Evolutionary conservation across 1,140 invertebrate genomes (phyloP), one percentile per base, ranked within the genome.

Genomic region (Drosophila neocordata): DNA sequence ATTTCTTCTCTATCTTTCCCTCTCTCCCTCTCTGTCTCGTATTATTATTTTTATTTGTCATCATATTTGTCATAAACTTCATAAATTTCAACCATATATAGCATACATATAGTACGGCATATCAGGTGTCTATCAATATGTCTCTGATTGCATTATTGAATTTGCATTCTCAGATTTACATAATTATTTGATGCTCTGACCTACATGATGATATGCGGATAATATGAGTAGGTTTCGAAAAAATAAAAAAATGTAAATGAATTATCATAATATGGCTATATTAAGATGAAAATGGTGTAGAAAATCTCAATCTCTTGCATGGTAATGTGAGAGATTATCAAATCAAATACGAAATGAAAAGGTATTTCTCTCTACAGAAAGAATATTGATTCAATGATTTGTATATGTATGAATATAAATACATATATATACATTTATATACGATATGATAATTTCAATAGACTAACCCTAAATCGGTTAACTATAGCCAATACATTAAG

Each of bases 21-120:
- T n/a, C n/a, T n/a, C n/a, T n/a, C n/a, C n/a, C n/a, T n/a, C n/a
- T n/a, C n/a, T n/a, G n/a, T n/a, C n/a, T n/a, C n/a, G n/a, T 48
- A 48, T 48, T 48, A 48, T 48, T 48, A 48, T 48, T 48, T 48
- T 48, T 48, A 77, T 85, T 82, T 82, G 82, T 87, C 82, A 78
- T 85, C 81, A 82, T 85, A 85, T 85, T 85, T 85, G 81, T 85
- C 81, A 87, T 75, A 85, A 87, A 78, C 82, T 87, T 85, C 81
- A 87, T 85, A 75, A 82, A 82, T 82, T 69, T 56, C 63, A 8
- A 27, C 62, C 65, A 63, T 62, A 24, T 55, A 62, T 27, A 57
- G n/a, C n/a, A n/a, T n/a, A n/a, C n/a, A n/a, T n/a, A n/a, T n/a
- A n/a, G n/a, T 18, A 48, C 6, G 15, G 9, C 55, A 56, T 52